phyloP scores from a whole-genome alignment of 2,888 invertebrate species.

The Eretmocerus hayati region DNA sequence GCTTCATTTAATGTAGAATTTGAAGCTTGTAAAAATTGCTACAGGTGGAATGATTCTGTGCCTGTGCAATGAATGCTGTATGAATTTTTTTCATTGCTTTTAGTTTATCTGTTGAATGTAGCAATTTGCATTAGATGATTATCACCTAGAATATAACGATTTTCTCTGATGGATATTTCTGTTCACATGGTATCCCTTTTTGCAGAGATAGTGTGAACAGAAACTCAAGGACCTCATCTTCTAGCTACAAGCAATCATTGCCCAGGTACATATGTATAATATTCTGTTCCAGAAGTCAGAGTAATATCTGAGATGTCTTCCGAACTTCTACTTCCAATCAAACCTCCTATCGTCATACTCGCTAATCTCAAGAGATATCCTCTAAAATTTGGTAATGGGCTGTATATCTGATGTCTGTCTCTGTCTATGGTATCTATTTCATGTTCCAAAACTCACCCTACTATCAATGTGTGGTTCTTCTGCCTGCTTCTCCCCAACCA shows the following conservation, averaged over 20 bases:
- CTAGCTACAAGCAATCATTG: conserved; percentile 49
- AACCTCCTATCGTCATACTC: too few species aligned
- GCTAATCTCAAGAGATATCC: too few species aligned
- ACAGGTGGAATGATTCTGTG: conserved; percentile 46
- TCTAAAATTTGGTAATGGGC: too few species aligned
- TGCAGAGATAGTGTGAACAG: conserved; percentile 49
- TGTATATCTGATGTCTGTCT: too few species aligned
- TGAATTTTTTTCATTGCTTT: conserved; percentile 11
- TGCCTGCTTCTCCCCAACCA: too few species aligned
- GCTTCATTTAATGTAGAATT: conserved; percentile 41
- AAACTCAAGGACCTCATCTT: conserved; percentile 48
- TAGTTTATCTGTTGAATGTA: conserved; percentile 30
- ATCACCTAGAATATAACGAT: conserved; percentile 23
- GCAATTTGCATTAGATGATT: conserved; percentile 36
- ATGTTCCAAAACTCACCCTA: too few species aligned
- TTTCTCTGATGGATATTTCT: conserved; percentile 39
- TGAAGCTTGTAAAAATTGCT: conserved; percentile 40
- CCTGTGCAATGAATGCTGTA: conserved; percentile 47
- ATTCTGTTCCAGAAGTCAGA: too few species aligned
- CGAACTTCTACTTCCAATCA: too few species aligned
- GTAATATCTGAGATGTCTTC: too few species aligned
- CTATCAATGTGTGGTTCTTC: too few species aligned
- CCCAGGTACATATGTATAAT: conserved; percentile 44
- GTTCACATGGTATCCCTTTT: conserved; percentile 47
- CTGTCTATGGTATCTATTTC: too few species aligned